Evolutionary conservation across 2,888 invertebrate species (phyloP).

Genomic region (Cheilosia scutellata): DNA sequence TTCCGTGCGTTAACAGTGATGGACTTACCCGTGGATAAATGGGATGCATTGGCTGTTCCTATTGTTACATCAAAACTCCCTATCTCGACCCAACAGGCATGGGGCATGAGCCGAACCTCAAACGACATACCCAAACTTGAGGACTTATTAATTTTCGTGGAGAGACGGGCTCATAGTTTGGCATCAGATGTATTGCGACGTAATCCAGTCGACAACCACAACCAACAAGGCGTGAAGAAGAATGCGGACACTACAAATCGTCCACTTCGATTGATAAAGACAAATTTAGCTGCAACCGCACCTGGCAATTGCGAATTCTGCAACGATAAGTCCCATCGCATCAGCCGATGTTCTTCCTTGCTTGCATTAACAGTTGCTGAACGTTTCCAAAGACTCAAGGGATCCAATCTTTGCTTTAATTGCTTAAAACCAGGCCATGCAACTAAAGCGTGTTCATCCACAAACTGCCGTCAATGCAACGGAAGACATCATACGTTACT

Average conservation of each 20-base stretch:
- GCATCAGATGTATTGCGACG: conserved; percentile 27
- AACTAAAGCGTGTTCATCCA: conserved; percentile 33
- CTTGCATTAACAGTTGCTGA: conserved; percentile 22
- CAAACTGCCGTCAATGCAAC: conserved; percentile 33
- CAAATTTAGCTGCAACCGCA: conserved; percentile 19
- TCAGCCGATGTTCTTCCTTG: conserved; percentile 19
- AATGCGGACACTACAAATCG: conserved; percentile 1
- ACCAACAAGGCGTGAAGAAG: conserved; percentile 3
- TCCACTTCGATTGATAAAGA: conserved; percentile 5
- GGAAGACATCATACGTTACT: conserved; percentile 34
- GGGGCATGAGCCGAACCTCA: conserved; percentile 33
- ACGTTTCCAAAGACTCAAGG: conserved; percentile 26
- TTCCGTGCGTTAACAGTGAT: conserved; percentile 54
- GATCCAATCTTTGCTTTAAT: conserved; percentile 49
- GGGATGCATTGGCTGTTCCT: conserved; percentile 57
- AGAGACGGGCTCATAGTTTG: conserved; percentile 48
- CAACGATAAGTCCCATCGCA: conserved; percentile 14
- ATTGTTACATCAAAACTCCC: conserved; percentile 38
- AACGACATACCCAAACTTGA: conserved; percentile 39
- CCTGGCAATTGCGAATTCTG: conserved; percentile 44
- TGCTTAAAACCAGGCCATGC: conserved; percentile 42
- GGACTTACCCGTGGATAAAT: conserved; percentile 51
- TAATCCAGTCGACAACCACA: conserved; percentile 2
- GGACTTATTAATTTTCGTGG: conserved; percentile 26
- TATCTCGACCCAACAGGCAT: conserved; percentile 24